Evolutionary conservation across 2,888 invertebrate genomes (phyloP), one percentile per base, ranked within the genome.

Genomic region (Ectemnius continuus): DNA sequence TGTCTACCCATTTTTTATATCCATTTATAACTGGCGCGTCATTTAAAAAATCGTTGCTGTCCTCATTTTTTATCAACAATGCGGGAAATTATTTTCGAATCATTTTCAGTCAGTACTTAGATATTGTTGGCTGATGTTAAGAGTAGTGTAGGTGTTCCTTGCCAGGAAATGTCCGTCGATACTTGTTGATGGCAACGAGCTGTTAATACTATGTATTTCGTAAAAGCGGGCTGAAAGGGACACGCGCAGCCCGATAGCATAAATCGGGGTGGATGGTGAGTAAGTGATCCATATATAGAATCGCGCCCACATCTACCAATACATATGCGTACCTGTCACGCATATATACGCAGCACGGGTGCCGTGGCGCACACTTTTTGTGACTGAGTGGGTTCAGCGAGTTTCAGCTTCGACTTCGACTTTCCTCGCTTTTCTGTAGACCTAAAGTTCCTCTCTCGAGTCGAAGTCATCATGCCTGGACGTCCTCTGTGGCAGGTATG

Each of bases 401-500:
- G 36, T 36, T 36, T 36, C 8, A 73, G 67, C 61, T 62, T 60
- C 57, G 61, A 60, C 48, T 63, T 59, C 26, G 64, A 47, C 47
- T 57, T 56, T 26, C 59, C 52, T 26, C 62, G 48, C 60, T 67
- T 63, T 61, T 61, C 46, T 36, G 48, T 71, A 74, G 70, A 70
- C 23, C 23, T 36, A 67, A 61, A 68, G 70, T 57, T 63, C 46
- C 23, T 6, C 8, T 8, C 26, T 23, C 48, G 28, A 67, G 14
- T 61, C 68, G 28, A 6, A 26, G 70, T 67, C 83, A 93, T 92
- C 91, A 95, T 95, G 95, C 95, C 95, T 91, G 95, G 95, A 93
- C 95, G 94, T 93, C 95, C 95, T 80, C 92, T 95, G 91, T 95
- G 95, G 95, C 95, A 95, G 93, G 95, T 95, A 91, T 20, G 8